Evolutionary conservation across 2,888 invertebrate genomes (phyloP).

Genomic region (Aradus depressus): DNA sequence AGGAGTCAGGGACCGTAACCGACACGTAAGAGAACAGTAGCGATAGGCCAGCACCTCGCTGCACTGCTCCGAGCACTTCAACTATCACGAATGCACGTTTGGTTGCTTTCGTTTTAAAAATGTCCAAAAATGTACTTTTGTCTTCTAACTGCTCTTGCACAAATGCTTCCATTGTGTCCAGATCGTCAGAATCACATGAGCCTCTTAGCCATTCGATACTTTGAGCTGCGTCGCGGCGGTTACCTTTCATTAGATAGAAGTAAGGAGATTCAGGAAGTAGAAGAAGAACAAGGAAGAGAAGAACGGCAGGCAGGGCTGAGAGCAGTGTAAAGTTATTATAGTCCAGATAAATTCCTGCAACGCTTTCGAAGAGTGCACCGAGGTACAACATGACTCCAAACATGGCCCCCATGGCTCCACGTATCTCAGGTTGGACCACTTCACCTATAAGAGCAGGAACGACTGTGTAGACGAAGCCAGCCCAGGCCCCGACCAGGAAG

Average conservation of each 20-base stretch:
- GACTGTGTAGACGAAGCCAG: constrained; percentile 30
- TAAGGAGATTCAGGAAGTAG: constrained; percentile 54
- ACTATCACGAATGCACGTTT: constrained; percentile 27
- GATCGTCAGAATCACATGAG: constrained; percentile 9
- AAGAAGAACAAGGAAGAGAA: constrained; percentile 41
- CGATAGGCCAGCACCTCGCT: constrained; percentile 28
- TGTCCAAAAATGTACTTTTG: constrained; percentile 19
- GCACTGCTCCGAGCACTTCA: constrained; percentile 17
- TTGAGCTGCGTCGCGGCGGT: constrained; percentile 27
- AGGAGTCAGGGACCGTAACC: constrained; percentile 26
- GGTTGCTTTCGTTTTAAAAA: constrained; percentile 23
- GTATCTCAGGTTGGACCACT: constrained; percentile 27
- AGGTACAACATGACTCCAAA: constrained; percentile 28
- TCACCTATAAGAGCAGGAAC: constrained; percentile 31
- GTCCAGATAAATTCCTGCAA: constrained; percentile 31
- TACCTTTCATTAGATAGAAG: constrained; percentile 45
- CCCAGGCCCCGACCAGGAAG: constrained; percentile 28
- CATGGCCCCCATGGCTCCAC: constrained; percentile 29
- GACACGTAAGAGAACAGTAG: constrained; percentile 28
- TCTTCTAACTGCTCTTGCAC: constrained; percentile 23
- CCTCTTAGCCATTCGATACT: constrained; percentile 23
- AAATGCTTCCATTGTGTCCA: constrained; percentile 19
- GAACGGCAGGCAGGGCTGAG: constrained; percentile 38
- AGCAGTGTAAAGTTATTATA: constrained; percentile 38
- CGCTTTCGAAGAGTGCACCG: constrained; percentile 29